These are phyloP conservation scores for Chauna torquata DNA, from an alignment of 2,113 vertebrate genomes.

Conservation along the genomic window DNA sequence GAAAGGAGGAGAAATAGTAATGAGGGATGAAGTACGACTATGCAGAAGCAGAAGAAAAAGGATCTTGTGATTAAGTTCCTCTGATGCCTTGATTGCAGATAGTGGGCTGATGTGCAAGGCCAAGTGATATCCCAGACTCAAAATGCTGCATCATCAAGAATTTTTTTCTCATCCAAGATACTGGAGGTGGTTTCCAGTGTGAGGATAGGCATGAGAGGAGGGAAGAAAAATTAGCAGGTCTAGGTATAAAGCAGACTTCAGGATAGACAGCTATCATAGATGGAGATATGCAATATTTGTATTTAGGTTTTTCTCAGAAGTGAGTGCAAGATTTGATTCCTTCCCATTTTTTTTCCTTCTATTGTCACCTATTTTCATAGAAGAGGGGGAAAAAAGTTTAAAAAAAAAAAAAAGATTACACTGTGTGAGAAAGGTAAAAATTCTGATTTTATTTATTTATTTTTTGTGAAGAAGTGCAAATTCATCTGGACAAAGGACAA, in stretches of 20 bases:
- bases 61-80: not conserved
- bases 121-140: not conserved
- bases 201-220: fast-evolving
- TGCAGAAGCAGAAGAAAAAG: not conserved
- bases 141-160: not conserved
- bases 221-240: not conserved
- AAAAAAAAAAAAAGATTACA: not conserved
- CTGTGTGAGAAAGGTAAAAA: not conserved
- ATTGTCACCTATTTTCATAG: not conserved
- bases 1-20: not conserved
- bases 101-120: not conserved
- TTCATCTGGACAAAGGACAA: not conserved
- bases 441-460: not conserved
- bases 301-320: not conserved
- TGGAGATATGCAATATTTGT: not conserved
- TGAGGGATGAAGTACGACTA: not conserved
- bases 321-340: not conserved
- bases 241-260: not conserved
- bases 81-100: not conserved
- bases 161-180: not conserved
- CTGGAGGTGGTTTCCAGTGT: not conserved
- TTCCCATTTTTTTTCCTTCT: not conserved
- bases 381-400: not conserved
- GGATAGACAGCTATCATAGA: not conserved
- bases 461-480: not conserved